phyloP scores from a whole-genome alignment of 2,888 invertebrate genomes.

The Salticus scenicus region DNA sequence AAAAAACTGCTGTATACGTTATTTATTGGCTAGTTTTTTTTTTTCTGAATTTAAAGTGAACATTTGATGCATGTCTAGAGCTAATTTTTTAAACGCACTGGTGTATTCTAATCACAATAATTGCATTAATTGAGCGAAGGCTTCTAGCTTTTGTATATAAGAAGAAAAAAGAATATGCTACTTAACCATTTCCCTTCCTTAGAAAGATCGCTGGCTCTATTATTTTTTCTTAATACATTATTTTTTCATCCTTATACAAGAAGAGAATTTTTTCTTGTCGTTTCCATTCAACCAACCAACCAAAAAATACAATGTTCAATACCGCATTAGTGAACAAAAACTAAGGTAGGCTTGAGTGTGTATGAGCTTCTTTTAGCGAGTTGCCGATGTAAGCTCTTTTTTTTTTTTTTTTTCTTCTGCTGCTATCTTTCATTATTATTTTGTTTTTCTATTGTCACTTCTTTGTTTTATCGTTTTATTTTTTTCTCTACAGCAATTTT shows the following conservation, averaged over 20 bases:
- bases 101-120: slow-evolving; percentile 36
- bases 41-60: no score
- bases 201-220: slow-evolving; percentile 34
- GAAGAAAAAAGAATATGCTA: slow-evolving; percentile 43
- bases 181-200: slow-evolving; percentile 21
- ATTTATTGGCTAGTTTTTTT: no score
- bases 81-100: slow-evolving; percentile 41
- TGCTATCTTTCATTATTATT: slow-evolving; percentile 62
- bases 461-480: slow-evolving; percentile 41
- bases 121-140: slow-evolving; percentile 39
- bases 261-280: slow-evolving; percentile 26
- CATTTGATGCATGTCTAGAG: background rate
- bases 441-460: slow-evolving; percentile 44
- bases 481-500: slow-evolving; percentile 29
- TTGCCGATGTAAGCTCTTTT: slow-evolving; percentile 56
- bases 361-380: slow-evolving; percentile 57
- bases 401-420: slow-evolving; percentile 30
- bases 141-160: slow-evolving; percentile 34
- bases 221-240: slow-evolving; percentile 23
- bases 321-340: slow-evolving; percentile 62
- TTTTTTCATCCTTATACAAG: slow-evolving; percentile 39
- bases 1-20: no score
- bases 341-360: slow-evolving; percentile 63
- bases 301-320: slow-evolving; percentile 62
- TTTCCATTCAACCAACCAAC: slow-evolving; percentile 46